Percentiles rank a stretch among this genome's conserved stretches.
Conservation (phyloP, 2,888 invertebrate species). For the Hirtodrosophila cameraria region DNA sequence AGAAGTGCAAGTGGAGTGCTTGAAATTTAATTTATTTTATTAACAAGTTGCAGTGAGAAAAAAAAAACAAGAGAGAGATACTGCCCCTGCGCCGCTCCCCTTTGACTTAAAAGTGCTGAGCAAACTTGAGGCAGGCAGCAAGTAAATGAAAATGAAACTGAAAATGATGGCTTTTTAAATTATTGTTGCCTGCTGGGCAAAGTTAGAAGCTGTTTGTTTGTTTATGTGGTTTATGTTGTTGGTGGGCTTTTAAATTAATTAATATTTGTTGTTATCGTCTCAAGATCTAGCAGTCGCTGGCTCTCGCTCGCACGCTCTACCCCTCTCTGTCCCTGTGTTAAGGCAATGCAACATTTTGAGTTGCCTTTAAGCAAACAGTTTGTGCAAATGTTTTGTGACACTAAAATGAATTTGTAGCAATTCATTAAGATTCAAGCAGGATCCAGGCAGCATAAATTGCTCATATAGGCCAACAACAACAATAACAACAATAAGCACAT, state of each 20-base stretch:
- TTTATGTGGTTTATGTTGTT: slow-evolving; percentile 8
- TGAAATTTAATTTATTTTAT: slow-evolving; percentile 58
- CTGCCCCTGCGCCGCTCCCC: neutral
- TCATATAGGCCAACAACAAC: slow-evolving; percentile 45
- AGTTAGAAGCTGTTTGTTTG: slow-evolving; percentile 5
- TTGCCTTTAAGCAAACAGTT: slow-evolving; percentile 33
- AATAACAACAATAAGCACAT: slow-evolving; percentile 41
- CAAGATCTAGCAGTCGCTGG: no score
- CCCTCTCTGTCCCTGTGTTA: neutral
- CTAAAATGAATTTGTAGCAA: slow-evolving; percentile 69
- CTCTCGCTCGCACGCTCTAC: no score
- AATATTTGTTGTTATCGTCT: slow-evolving; percentile 43
- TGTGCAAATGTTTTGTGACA: slow-evolving; percentile 39
- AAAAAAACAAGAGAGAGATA: slow-evolving; percentile 1
- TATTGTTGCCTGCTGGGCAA: slow-evolving; percentile 9
- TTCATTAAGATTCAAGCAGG: slow-evolving; percentile 73
- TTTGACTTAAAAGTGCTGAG: neutral
- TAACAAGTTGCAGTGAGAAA: slow-evolving; percentile 36
- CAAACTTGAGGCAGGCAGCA: slow-evolving; percentile 28
- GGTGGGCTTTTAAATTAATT: slow-evolving; percentile 55
- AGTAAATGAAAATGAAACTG: slow-evolving; percentile 39
- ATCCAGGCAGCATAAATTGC: slow-evolving; percentile 53
- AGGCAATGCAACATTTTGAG: slow-evolving; percentile 26
- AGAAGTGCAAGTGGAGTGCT: slow-evolving; percentile 25
- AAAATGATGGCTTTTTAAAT: slow-evolving; percentile 34